phyloP scores from a whole-genome alignment of 2,113 vertebrate species.

The Probosciger aterrimus region DNA sequence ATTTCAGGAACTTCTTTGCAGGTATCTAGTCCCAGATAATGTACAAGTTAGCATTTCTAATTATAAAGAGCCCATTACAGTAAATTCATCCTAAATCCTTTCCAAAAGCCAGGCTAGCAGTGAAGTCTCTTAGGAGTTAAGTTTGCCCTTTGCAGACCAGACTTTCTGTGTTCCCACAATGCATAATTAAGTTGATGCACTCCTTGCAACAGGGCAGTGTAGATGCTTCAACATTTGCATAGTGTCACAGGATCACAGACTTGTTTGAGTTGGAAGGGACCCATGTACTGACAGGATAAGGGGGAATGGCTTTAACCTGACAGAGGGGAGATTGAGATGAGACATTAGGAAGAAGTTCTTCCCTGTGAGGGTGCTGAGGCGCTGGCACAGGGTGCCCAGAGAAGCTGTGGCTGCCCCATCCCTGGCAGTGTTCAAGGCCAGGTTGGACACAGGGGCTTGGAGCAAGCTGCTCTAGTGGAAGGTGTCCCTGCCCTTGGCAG shows the following conservation, averaged over 20 bases:
- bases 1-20: background rate
- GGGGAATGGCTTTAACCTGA: background rate
- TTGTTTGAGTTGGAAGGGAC: background rate
- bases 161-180: background rate
- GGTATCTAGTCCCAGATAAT: background rate
- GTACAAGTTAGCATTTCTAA: background rate
- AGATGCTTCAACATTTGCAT: conserved; percentile 4
- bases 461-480: background rate
- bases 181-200: background rate
- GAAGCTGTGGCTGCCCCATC: background rate
- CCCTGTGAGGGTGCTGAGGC: background rate
- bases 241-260: background rate
- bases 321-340: background rate
- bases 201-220: background rate
- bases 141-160: conserved; percentile 5
- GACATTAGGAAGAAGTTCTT: background rate
- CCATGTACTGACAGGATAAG: background rate
- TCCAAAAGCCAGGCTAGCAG: background rate
- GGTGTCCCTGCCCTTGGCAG: background rate
- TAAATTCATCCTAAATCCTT: background rate
- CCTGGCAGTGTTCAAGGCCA: background rate
- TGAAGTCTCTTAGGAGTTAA: background rate
- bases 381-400: background rate
- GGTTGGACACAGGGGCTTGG: background rate
- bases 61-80: background rate